Conservation (phyloP, 2,888 invertebrate genomes). For the Malthinus seriepunctatus region DNA sequence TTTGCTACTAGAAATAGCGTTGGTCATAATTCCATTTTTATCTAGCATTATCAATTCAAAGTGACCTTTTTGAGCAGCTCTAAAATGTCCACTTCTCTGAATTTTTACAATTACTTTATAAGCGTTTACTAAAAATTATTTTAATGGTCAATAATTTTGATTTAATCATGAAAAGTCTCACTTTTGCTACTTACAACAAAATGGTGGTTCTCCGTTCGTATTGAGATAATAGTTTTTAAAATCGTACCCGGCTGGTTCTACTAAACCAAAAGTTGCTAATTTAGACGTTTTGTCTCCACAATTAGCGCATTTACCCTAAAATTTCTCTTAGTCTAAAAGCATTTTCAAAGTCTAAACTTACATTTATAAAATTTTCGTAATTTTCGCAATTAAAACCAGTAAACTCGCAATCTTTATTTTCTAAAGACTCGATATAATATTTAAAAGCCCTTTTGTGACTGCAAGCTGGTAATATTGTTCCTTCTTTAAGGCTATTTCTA, state of each 20-base stretch:
- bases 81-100: conserved; percentile 13
- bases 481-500: conserved; percentile 43
- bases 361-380: conserved; percentile 45
- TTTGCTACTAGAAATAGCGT: conserved; percentile 36
- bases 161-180: conserved; percentile 16
- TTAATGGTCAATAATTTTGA: conserved; percentile 15
- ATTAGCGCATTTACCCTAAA: conserved; percentile 43
- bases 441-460: conserved; percentile 54
- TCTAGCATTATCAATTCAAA: conserved; percentile 48
- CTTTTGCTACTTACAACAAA: conserved; percentile 45
- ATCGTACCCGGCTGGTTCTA: conserved; percentile 36
- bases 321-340: neutral
- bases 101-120: conserved; percentile 35
- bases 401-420: conserved; percentile 47
- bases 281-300: conserved; percentile 35
- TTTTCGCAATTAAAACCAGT: conserved; percentile 48
- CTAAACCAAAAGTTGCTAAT: conserved; percentile 47
- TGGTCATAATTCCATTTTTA: conserved; percentile 39
- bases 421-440: conserved; percentile 52
- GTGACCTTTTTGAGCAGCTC: conserved; percentile 36
- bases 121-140: conserved; percentile 34
- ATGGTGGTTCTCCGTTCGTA: conserved; percentile 45
- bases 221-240: conserved; percentile 47
- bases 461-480: conserved; percentile 51
- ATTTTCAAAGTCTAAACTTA: neutral